Base-by-base conservation (phyloP, 2,113 vertebrate species). In the Chionodraco myersi region DNA sequence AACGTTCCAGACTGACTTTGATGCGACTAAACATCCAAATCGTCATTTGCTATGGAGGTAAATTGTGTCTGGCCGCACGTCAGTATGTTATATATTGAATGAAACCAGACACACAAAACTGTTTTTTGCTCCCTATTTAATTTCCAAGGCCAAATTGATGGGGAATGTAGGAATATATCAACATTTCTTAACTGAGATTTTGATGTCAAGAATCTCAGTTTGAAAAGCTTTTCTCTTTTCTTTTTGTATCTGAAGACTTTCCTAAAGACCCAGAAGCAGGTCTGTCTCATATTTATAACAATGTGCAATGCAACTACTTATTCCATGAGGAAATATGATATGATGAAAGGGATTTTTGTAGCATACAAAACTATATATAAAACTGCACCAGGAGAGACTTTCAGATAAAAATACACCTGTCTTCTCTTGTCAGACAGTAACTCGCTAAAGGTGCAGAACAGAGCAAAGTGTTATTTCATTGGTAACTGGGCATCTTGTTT, bases 11-110 rank as follows among this genome's bases (percentile, higher is more conserved):
- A 56, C 71, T 57, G 53, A 89, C 58, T 87, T 86, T 83, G 56
- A 85, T 82, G 34, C 58, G 18, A 71, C 76, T 77, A 80, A 88
- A 88, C 74, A 75, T 85, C 21, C 68, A 83, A 82, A 79, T 57
- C 75, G 79, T 84, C 75, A 78, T 90, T 86, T 81, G 54, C 69
- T 75, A 48, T 68, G 66, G 65, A 63, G 72, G 26, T 72, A 68
- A 76, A 71, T 58, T 78, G 62, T 57, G 47, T 85, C 64, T 80
- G 76, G 78, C 74, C 75, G 74, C 36, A 61, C 83, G 80, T 87
- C 75, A 63, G 63, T 79, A 73, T 78, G 59, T 88, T 69, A 57
- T 70, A 59, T 57, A 65, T 36, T 72, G 56, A 87, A 41, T 72
- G 63, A 78, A 87, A 69, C 81, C 44, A 72, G 63, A 74, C 71